A percentile compares a stretch with the other conserved stretches of the same genome.
Conservation (phyloP, 2,113 vertebrate species). For the Daboia siamensis region DNA sequence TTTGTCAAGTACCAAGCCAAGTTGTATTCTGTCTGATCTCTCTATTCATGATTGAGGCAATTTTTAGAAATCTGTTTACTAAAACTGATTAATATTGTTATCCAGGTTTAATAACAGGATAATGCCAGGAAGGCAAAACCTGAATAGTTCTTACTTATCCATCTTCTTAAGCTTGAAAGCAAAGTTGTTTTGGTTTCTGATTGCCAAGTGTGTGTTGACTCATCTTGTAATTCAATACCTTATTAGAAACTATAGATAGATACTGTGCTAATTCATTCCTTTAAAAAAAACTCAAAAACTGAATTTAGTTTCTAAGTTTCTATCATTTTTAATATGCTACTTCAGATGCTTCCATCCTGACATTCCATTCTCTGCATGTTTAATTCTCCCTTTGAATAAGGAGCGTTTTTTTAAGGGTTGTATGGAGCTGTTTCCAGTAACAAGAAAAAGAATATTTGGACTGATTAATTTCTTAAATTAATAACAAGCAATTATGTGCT, state of each 20-base stretch:
- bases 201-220: not conserved
- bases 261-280: not conserved
- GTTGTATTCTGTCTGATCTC: not conserved
- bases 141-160: not conserved
- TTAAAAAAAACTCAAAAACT: not conserved
- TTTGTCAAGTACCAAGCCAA: not conserved
- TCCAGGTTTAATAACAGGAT: not conserved
- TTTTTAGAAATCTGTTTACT: not conserved
- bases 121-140: not conserved
- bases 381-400: not conserved
- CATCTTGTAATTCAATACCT: not conserved
- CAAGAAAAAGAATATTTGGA: not conserved
- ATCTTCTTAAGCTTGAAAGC: not conserved
- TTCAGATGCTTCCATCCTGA: not conserved
- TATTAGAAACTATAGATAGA: not conserved
- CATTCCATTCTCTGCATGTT: not conserved
- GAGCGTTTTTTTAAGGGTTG: not conserved
- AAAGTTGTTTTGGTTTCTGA: not conserved
- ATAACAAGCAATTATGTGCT: not conserved
- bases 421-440: not conserved
- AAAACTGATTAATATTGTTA: not conserved
- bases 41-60: not conserved
- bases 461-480: not conserved
- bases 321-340: not conserved
- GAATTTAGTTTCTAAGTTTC: not conserved